phyloP scores from a whole-genome alignment of 1,140 invertebrate species.

The Bombus difficillimus region DNA sequence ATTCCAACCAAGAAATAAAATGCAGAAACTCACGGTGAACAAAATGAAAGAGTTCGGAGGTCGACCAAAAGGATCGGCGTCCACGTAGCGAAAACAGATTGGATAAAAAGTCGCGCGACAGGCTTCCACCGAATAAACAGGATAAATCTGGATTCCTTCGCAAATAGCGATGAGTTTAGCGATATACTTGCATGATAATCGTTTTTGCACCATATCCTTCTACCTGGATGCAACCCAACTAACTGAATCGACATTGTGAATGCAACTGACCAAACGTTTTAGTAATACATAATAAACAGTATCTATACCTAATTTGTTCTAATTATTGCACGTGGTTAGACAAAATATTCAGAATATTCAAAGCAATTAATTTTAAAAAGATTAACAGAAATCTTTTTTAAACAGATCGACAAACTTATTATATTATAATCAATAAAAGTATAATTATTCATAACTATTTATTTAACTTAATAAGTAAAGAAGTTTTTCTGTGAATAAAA shows the following conservation, averaged over 20 bases:
- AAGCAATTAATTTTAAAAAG: not conserved
- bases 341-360: not conserved
- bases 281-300: not conserved
- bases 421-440: too few species aligned
- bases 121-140: conserved; percentile 52
- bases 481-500: not conserved
- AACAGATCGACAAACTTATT: too few species aligned
- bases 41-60: conserved; percentile 56
- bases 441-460: too few species aligned
- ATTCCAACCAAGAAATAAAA: conserved; percentile 36
- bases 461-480: too few species aligned
- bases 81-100: conserved; percentile 45
- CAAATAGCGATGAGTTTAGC: conserved; percentile 38
- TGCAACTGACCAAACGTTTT: not conserved
- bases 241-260: not conserved
- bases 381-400: not conserved
- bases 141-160: conserved; percentile 47
- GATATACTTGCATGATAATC: conserved; percentile 38
- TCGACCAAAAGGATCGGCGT: conserved; percentile 40
- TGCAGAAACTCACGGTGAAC: conserved; percentile 23
- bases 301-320: not conserved
- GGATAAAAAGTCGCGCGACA: conserved; percentile 51
- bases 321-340: not conserved
- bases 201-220: conserved; percentile 16
- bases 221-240: not conserved